Evolutionary conservation across 30 jellyfish, hydroid and myxozoan species (phyloP).

Genomic region (Catostylus mosaicus): DNA sequence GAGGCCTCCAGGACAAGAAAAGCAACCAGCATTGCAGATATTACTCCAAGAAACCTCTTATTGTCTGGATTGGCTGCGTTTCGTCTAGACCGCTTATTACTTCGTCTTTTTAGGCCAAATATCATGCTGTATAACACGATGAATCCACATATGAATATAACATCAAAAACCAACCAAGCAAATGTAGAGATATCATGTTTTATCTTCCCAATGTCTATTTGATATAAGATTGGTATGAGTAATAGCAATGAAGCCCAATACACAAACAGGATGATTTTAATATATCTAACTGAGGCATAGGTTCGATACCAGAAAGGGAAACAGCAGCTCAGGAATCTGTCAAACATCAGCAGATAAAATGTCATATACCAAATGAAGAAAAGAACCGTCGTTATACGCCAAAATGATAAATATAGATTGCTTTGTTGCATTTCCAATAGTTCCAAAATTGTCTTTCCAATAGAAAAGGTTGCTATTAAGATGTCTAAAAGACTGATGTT

Average conservation of each 20-base stretch:
- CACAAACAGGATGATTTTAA: neutral
- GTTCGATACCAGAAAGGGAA: conserved; percentile 23
- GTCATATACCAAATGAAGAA: conserved; percentile 5
- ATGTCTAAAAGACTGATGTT: conserved; percentile 1
- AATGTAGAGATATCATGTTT: neutral
- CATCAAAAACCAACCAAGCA: conserved; percentile 19
- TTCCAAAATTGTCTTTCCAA: neutral
- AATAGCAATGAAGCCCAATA: neutral
- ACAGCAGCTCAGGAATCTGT: conserved; percentile 19
- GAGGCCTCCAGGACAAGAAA: conserved; percentile 16
- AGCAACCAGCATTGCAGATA: conserved; percentile 13
- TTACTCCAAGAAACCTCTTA: conserved; percentile 13
- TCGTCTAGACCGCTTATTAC: neutral
- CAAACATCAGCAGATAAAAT: conserved; percentile 31
- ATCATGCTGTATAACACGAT: neutral
- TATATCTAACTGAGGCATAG: neutral
- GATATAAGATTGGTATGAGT: neutral
- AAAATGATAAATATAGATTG: neutral
- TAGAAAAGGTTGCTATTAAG: neutral
- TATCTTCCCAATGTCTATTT: neutral
- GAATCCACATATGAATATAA: conserved; percentile 4
- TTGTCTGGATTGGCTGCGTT: neutral
- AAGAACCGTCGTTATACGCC: neutral
- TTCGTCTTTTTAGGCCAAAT: neutral
- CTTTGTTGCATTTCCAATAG: neutral